Evolutionary conservation across 2,888 invertebrate species (phyloP).

Genomic region (Serripes groenlandicus): DNA sequence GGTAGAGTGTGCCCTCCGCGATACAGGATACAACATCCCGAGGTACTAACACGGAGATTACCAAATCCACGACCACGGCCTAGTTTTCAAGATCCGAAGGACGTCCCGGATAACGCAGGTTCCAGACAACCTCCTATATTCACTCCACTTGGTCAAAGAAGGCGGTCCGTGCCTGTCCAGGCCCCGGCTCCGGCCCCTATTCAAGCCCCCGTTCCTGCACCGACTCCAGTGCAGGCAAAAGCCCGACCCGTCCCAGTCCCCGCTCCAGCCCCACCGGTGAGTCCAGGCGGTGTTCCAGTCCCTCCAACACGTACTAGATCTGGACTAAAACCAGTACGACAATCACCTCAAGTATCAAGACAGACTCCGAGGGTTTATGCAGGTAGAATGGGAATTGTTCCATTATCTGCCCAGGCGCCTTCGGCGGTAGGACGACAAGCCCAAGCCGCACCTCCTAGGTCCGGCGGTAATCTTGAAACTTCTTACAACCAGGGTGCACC

Average conservation of each 20-base stretch:
- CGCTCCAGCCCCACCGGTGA: background rate
- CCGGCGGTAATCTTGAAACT: too few relatives aligned
- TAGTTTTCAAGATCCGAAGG: background rate
- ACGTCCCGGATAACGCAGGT: background rate
- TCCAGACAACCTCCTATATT: background rate
- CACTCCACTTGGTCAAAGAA: constrained; percentile 6
- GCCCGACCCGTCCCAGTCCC: background rate
- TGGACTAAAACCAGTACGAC: background rate
- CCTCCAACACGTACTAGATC: background rate
- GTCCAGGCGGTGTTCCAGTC: background rate
- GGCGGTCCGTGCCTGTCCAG: background rate
- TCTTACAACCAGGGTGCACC: background rate
- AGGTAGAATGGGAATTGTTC: too few relatives aligned
- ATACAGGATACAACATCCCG: background rate
- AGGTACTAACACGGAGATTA: background rate
- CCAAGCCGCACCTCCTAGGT: too few relatives aligned
- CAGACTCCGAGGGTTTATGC: background rate
- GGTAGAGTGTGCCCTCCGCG: background rate
- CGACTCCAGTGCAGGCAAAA: background rate
- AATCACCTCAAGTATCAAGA: background rate
- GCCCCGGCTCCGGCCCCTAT: background rate
- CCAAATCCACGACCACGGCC: background rate
- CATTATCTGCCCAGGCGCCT: too few relatives aligned
- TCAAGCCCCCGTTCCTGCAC: background rate
- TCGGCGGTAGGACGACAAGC: too few relatives aligned